Base-by-base conservation (phyloP, 2,888 invertebrate genomes). In the Palloptera scutellata region DNA sequence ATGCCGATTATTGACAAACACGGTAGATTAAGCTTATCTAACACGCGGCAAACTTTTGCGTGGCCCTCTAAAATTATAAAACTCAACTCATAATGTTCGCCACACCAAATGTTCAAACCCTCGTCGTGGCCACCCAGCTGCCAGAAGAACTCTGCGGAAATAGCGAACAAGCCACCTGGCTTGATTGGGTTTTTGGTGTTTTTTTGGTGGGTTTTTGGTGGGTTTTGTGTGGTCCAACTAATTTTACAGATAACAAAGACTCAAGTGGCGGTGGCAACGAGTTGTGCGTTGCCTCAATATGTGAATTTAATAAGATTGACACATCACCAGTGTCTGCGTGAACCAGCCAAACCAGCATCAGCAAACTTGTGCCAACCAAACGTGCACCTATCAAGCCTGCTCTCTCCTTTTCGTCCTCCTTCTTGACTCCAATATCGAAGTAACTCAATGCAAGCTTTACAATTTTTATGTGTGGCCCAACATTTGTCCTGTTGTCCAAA, bases 131-230 rank as follows among this genome's bases (percentile, higher is more conserved):
- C 97, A 5, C 96, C 97, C 53, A 98, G 86, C 83, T 96, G 94
- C 96, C 96, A 97, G 86, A 98, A 98, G 87, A 94, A 98, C 72
- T 90, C 89, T 0, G 91, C 86, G 67, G 92, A 91, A 67, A 98
- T 98, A 2, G 97, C 97, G 87, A 98, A 97, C 74, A 97, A 84
- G 0, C 97, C 97, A n/a, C 97, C 98, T 58, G 97, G 96, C 97
- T 98, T 97, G 1, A 98, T 91, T 0, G 97, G 97, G 82, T 94
- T 95, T n/a, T n/a, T n/a, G n/a, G n/a, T n/a, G n/a, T n/a, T n/a
- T n/a, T n/a, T n/a, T n/a, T n/a, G n/a, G n/a, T n/a, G n/a, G n/a
- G n/a, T n/a, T n/a, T 86, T 92, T 72, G 64, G 77, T 81, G 1
- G 82, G 81, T 53, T 73, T 73, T 0, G 78, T 75, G 30, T 70